Evolutionary conservation across 2,888 invertebrate genomes (phyloP).

Genomic region (Troglohyphantes excavatus): DNA sequence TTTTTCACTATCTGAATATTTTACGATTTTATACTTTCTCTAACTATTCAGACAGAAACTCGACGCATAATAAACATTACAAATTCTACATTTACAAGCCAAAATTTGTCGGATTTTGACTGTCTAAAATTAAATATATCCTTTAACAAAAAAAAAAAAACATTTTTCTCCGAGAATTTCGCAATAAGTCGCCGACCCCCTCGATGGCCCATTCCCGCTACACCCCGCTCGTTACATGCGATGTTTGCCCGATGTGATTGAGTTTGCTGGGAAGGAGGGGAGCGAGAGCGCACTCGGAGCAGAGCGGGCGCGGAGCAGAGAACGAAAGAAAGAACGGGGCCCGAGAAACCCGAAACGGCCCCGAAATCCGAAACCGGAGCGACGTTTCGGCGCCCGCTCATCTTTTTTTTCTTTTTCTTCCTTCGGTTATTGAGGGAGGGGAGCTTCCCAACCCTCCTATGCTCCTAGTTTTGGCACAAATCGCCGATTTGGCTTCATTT

Average conservation of each 20-base stretch:
- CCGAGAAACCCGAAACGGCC: constrained; percentile 46
- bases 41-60: no score
- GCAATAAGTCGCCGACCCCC: constrained; percentile 34
- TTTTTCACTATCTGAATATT: no score
- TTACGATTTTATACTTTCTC: no score
- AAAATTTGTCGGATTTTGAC: no score
- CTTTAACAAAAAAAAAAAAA: no score
- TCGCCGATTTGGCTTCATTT: no score
- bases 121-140: no score
- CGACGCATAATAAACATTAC: no score
- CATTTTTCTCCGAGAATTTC: neutral
- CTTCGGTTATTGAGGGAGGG: constrained; percentile 19
- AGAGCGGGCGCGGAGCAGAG: constrained; percentile 8
- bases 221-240: constrained; percentile 70
- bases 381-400: constrained; percentile 61
- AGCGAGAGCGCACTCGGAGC: neutral
- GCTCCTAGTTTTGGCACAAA: neutral
- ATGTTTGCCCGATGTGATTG: constrained; percentile 77
- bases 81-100: no score
- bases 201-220: neutral
- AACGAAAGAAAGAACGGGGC: constrained; percentile 27
- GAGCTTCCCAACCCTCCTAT: constrained; percentile 32
- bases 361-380: constrained; percentile 65
- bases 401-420: neutral
- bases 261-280: constrained; percentile 64